Conservation (phyloP, 2,113 vertebrate species). For the Symphodus melops region DNA sequence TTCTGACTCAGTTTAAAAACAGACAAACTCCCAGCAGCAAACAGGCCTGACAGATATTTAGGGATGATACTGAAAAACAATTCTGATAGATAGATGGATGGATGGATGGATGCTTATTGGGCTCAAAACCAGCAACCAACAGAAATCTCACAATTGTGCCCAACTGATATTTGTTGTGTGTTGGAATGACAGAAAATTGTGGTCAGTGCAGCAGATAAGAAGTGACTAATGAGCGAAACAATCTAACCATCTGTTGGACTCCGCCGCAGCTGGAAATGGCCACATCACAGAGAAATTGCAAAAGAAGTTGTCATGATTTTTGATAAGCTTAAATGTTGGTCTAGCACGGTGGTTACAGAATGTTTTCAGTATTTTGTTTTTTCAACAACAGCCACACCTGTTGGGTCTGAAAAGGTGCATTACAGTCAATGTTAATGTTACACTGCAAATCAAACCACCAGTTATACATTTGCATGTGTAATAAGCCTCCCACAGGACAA, state of each 20-base stretch:
- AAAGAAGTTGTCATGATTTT: constrained; percentile 41
- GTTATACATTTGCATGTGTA: neutral
- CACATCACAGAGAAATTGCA: constrained; percentile 13
- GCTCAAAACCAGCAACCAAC: too few relatives aligned
- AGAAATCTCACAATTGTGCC: too few relatives aligned
- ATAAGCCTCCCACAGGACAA: constrained; percentile 19
- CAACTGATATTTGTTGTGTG: too few relatives aligned
- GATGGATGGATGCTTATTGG: too few relatives aligned
- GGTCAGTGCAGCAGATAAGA: constrained; percentile 17
- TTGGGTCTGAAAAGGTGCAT: neutral
- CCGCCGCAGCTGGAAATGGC: constrained; percentile 18
- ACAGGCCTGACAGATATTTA: neutral
- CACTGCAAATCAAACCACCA: neutral
- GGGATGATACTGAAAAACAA: too few relatives aligned
- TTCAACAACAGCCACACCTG: neutral
- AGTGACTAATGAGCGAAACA: constrained; percentile 29
- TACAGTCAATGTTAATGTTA: neutral
- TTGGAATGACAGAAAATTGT: neutral
- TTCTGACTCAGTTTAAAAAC: constrained; percentile 24
- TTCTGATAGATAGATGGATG: too few relatives aligned
- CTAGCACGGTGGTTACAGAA: constrained; percentile 2
- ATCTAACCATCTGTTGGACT: constrained; percentile 39
- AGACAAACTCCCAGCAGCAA: constrained; percentile 49
- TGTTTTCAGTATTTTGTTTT: neutral
- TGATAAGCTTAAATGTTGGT: constrained; percentile 41